These are phyloP conservation scores for Catostylus mosaicus DNA, from an alignment of 30 jellyfish, hydroid and myxozoan genomes.

Conservation along the genomic window DNA sequence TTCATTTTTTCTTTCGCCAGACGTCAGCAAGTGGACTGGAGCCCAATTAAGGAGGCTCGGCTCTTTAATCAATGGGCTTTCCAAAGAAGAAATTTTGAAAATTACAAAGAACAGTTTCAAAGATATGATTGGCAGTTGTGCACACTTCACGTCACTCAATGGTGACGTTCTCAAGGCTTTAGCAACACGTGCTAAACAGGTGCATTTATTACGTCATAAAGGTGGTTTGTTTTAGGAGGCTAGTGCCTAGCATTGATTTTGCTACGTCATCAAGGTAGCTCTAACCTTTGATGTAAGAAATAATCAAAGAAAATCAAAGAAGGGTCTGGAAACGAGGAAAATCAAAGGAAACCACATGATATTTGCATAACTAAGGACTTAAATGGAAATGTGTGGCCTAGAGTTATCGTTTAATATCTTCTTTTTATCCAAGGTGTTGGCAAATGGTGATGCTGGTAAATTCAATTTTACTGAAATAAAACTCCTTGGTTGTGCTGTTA, in stretches of 20 bases:
- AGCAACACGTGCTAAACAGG: slow-evolving; percentile 72
- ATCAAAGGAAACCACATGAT: too few relatives aligned
- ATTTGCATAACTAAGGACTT: too few relatives aligned
- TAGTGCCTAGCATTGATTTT: too few relatives aligned
- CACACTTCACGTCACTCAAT: slow-evolving; percentile 39
- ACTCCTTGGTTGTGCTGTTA: slow-evolving; percentile 57
- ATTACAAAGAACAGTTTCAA: slow-evolving; percentile 52
- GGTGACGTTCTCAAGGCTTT: slow-evolving; percentile 54
- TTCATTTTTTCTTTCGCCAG: slow-evolving; percentile 19
- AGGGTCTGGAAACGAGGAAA: too few relatives aligned
- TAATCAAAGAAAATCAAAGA: too few relatives aligned
- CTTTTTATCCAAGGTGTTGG: slow-evolving; percentile 28
- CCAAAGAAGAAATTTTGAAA: slow-evolving; percentile 47
- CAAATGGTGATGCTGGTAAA: slow-evolving; percentile 51
- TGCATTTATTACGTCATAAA: too few relatives aligned
- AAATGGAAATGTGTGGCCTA: too few relatives aligned
- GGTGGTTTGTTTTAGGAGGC: too few relatives aligned
- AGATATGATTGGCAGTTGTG: slow-evolving; percentile 74
- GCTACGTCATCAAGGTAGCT: too few relatives aligned
- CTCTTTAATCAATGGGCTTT: slow-evolving; percentile 61
- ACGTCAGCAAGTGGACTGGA: slow-evolving; percentile 82
- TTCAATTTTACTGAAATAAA: slow-evolving; percentile 31
- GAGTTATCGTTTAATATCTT: not conserved
- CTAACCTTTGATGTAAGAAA: too few relatives aligned
- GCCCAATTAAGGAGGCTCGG: slow-evolving; percentile 77